Evolutionary conservation across 2,113 vertebrate species (phyloP).

Genomic region (Pituophis catenifer): DNA sequence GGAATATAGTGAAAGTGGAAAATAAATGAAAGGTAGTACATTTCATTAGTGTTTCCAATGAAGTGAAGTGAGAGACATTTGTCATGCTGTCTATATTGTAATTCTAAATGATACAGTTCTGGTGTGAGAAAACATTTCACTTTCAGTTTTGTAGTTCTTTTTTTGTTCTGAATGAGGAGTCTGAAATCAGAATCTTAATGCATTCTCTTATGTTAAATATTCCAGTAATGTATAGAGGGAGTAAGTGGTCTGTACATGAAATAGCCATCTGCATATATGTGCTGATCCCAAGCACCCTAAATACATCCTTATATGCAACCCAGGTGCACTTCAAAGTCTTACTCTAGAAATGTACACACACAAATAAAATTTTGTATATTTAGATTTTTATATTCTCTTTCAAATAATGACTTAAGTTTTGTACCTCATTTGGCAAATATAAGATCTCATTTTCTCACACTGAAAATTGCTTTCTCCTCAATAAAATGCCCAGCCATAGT

Average conservation of each 20-base stretch:
- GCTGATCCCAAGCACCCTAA: background rate
- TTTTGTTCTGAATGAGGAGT: slow-evolving; percentile 28
- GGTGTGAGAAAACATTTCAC: background rate
- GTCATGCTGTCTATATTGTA: background rate
- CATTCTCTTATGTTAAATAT: slow-evolving; percentile 21
- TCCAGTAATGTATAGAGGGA: background rate
- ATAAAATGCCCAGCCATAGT: background rate
- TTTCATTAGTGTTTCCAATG: background rate
- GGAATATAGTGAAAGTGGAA: background rate
- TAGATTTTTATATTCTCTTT: background rate
- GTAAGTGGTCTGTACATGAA: background rate
- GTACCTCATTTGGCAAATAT: background rate
- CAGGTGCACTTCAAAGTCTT: background rate
- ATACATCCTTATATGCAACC: background rate
- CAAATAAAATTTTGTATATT: background rate
- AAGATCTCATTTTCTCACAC: background rate
- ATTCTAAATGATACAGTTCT: background rate
- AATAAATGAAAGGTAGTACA: background rate
- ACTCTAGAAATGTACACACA: background rate
- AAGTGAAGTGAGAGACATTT: background rate
- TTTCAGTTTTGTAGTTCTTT: slow-evolving; percentile 28
- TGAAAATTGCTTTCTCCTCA: background rate
- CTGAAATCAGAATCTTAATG: slow-evolving; percentile 46
- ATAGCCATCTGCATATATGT: background rate
- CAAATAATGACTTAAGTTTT: background rate